Evolutionary conservation across 2,113 vertebrate genomes (phyloP), one percentile per base, ranked within the genome.

Genomic region (Pteruthius melanotis): DNA sequence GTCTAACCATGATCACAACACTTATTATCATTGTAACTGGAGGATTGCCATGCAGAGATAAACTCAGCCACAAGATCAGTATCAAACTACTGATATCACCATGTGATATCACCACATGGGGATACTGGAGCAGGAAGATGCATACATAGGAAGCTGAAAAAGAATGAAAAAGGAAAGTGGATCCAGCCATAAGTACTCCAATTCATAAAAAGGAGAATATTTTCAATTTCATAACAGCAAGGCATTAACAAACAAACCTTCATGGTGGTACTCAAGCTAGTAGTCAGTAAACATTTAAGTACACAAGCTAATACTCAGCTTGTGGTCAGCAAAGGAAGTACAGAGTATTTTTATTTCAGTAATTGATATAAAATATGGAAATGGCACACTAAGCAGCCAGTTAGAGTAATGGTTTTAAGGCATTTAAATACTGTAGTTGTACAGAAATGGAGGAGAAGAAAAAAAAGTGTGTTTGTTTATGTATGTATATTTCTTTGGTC

Each of bases 31-130:
- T 33, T 68, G 47, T 19, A 40, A 37, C 4, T n/a, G 59, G 28
- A 81, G 28, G 54, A 53, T 5, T 56, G 19, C 30, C 18, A 11
- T 28, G 21, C 15, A 53, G 9, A 14, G 33, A 13, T 53, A 8
- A 12, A 49, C 16, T 44, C 37, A 49, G 13, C 12, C 24, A n/a
- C 26, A 11, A 14, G 70, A 66, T 26, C 15, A 66, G 52, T 74
- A 90, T 4, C 33, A 81, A 95, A 63, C 20, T 74, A 23, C 42
- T 78, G 63, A 78, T n/a, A n/a, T n/a, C n/a, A n/a, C n/a, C n/a
- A n/a, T n/a, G n/a, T n/a, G n/a, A n/a, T n/a, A n/a, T n/a, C n/a
- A 74, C 3, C 12, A 45, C 14, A 5, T 3, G 1, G 16, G 77
- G 30, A 42, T 45, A 50, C 20, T 63, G 47, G 35, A 54, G 10